Base-by-base conservation (phyloP, 2,797 vertebrate genomes). In the Cuculus canorus region DNA sequence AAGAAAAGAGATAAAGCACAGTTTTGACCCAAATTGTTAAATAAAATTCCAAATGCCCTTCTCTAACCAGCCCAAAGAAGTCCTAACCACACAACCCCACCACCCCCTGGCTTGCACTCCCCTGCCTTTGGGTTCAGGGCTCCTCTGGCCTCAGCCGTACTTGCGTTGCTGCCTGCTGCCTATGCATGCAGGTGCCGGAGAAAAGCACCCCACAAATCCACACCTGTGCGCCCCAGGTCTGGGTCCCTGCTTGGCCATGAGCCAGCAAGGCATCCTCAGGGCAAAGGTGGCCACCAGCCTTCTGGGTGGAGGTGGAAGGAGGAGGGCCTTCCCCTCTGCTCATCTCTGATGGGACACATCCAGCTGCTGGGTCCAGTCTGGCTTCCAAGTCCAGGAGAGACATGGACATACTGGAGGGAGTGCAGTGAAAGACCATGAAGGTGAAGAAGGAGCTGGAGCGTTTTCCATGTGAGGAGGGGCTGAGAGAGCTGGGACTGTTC, bases 221-320 rank as follows among this genome's bases (percentile, higher is more conserved):
- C 32, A 25, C 18, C 28, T 0, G 0, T 3, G 2, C 16, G 6
- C 8, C 28, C 10, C 28, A 9, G 7, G 3, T 25, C 28, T 22
- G 16, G 10, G 32, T 59, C 24, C 39, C 11, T 9, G 22, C 3
- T 25, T n/a, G 48, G n/a, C 11, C 7, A 23, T 35, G 30, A 24
- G 27, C 7, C 59, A 77, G 2, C 4, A 13, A 53, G 33, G 15
- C 25, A 11, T 53, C 21, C 33, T 48, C 43, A 25, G 32, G 21
- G 9, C 23, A 57, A 24, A 24, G 37, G 6, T 1, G 13, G 22
- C 25, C 54, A 33, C 53, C 70, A 25, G 45, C 47, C 15, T 28
- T 18, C 47, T 2, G 1, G 54, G 5, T 47, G 39, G 32, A 43
- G 37, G 7, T 8, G 27, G 17, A 54, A 9, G 23, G 9, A 77